These are phyloP conservation scores for Porites lutea DNA, from an alignment of 64 coral and sea anemone species.

Conservation along the genomic window DNA sequence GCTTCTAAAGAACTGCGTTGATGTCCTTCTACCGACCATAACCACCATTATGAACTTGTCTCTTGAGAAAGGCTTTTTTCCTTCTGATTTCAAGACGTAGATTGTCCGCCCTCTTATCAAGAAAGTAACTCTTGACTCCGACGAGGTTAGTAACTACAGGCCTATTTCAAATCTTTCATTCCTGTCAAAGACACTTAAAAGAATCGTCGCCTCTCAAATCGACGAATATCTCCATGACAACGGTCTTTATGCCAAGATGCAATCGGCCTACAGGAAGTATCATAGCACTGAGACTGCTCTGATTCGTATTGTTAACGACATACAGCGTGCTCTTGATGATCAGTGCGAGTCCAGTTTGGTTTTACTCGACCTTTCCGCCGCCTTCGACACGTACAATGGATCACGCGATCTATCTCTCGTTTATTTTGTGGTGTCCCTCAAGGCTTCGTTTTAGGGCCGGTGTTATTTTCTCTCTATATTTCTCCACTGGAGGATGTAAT, in stretches of 20 bases:
- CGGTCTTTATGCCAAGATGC: constrained; percentile 9
- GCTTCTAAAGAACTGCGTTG: no score
- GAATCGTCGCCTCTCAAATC: not conserved
- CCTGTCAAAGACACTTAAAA: not conserved
- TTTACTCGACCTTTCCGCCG: not conserved
- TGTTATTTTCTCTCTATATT: constrained; percentile 9
- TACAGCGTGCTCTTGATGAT: constrained; percentile 31
- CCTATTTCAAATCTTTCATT: constrained; percentile 28
- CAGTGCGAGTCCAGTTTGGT: constrained; percentile 37
- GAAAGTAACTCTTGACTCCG: constrained; percentile 25
- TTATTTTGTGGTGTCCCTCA: not conserved
- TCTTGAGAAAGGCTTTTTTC: not conserved
- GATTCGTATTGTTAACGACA: constrained; percentile 34
- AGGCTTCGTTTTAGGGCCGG: not conserved
- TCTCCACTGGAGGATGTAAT: not conserved
- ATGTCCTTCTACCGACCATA: no score
- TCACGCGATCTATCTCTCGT: not conserved
- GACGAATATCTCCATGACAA: not conserved
- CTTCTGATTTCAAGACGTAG: constrained; percentile 19
- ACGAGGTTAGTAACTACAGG: constrained; percentile 21
- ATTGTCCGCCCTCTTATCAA: constrained; percentile 41
- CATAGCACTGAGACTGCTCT: constrained; percentile 50
- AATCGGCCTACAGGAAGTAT: constrained; percentile 34
- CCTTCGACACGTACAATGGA: constrained; percentile 66
- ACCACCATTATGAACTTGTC: not conserved